phyloP scores from a whole-genome alignment of 2,888 invertebrate species.

The Stegana nigrithorax region DNA sequence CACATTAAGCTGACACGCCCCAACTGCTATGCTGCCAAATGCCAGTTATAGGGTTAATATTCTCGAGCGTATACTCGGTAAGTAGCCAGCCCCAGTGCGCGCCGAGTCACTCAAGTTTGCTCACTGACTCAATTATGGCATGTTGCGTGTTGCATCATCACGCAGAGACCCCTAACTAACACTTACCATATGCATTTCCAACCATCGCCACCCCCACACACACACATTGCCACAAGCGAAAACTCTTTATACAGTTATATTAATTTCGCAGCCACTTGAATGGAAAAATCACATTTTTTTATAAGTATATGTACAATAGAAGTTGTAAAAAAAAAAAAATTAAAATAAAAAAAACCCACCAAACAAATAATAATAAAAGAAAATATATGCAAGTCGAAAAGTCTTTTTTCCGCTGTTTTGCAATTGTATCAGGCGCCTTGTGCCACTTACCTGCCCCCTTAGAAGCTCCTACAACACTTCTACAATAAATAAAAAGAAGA shows the following conservation, averaged over 20 bases:
- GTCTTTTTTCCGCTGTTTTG: not conserved
- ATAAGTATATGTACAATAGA: constrained; percentile 1
- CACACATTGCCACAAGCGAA: not conserved
- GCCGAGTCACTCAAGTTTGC: not conserved
- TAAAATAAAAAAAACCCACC: not conserved
- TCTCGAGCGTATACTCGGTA: not conserved
- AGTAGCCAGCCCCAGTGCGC: not conserved
- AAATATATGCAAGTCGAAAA: not conserved
- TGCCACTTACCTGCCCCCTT: constrained; percentile 3
- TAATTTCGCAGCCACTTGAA: constrained; percentile 19
- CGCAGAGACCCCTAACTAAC: not conserved
- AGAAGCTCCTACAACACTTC: not conserved
- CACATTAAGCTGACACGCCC: not conserved
- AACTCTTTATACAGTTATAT: not conserved
- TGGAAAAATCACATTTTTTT: constrained; percentile 18
- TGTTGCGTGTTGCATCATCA: not conserved
- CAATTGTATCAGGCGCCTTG: constrained; percentile 13
- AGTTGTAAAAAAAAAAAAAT: too few species aligned
- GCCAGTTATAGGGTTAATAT: constrained; percentile 21
- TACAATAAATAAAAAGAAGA: not conserved
- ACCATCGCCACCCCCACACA: not conserved
- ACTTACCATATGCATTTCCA: not conserved
- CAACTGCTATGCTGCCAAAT: constrained; percentile 43
- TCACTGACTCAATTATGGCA: constrained; percentile 2
- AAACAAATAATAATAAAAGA: not conserved